Evolutionary conservation across 2,888 invertebrate species (phyloP).

Genomic region (Petrophora chlorosata): DNA sequence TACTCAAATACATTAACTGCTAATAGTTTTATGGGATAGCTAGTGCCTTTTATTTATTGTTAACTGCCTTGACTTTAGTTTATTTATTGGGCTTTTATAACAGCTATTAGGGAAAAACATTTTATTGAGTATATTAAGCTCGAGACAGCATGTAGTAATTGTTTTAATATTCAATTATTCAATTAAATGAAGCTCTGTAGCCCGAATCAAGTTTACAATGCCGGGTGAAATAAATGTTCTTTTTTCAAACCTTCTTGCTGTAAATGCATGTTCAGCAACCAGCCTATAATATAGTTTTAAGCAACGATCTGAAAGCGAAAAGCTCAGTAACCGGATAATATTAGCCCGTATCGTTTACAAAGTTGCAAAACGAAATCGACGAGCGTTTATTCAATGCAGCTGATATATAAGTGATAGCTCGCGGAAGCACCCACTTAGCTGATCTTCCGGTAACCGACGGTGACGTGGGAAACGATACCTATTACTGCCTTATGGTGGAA

Average conservation of each 20-base stretch:
- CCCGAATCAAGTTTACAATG: background rate
- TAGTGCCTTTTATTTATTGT: slow-evolving; percentile 19
- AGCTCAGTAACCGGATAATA: background rate
- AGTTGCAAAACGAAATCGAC: slow-evolving; percentile 29
- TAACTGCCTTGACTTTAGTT: slow-evolving; percentile 9
- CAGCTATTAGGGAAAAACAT: slow-evolving; percentile 4
- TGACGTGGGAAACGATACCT: slow-evolving; percentile 39
- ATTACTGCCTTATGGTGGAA: slow-evolving; percentile 28
- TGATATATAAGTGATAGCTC: slow-evolving; percentile 35
- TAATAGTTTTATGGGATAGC: slow-evolving; percentile 18
- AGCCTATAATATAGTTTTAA: too few species aligned
- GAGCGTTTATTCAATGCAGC: slow-evolving; percentile 23
- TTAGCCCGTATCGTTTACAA: slow-evolving; percentile 4
- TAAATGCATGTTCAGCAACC: too few species aligned
- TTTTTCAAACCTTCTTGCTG: too few species aligned
- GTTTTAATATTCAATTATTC: too few species aligned
- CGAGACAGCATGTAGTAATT: too few species aligned
- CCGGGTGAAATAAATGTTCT: too few species aligned
- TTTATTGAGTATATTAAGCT: too few species aligned
- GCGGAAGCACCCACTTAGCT: slow-evolving; percentile 46
- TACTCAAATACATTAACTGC: slow-evolving; percentile 6
- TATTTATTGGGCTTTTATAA: too few species aligned
- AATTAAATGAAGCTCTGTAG: too few species aligned
- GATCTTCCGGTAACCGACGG: slow-evolving; percentile 49
- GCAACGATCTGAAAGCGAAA: background rate